These are phyloP conservation scores for Drosophila ohnishii DNA, from an alignment of 1,140 invertebrate genomes.

Conservation along the genomic window DNA sequence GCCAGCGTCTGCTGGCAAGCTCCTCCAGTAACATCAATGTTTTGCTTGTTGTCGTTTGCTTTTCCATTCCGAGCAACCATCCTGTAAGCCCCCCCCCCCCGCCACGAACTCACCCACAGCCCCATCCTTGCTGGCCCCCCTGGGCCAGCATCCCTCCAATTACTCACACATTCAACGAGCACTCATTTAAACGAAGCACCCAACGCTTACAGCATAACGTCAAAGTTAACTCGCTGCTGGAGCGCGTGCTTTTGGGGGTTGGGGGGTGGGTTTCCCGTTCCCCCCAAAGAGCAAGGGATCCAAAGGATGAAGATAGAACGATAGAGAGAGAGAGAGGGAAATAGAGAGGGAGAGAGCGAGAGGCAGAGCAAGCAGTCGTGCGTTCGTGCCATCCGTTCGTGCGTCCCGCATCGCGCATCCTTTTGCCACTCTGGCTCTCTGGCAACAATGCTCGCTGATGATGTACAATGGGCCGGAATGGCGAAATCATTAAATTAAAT, in stretches of 20 bases:
- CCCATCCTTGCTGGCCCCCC: background rate
- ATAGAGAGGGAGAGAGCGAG: background rate
- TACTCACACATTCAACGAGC: constrained; percentile 80
- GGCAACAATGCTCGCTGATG: constrained; percentile 53
- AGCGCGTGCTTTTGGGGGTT: constrained; percentile 48
- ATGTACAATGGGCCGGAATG: constrained; percentile 50
- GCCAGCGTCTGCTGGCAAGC: constrained; percentile 59
- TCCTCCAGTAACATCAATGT: constrained; percentile 62
- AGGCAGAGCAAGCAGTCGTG: constrained; percentile 33
- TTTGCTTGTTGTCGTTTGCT: constrained; percentile 78
- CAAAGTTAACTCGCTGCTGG: constrained; percentile 73
- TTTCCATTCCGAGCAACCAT: constrained; percentile 48
- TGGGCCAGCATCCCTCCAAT: constrained; percentile 67
- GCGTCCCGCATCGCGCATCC: constrained; percentile 60
- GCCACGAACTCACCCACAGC: background rate
- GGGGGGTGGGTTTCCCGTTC: background rate
- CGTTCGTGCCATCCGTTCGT: constrained; percentile 54
- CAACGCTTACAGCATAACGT: constrained; percentile 76
- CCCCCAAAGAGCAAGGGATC: background rate
- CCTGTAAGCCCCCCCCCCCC: background rate
- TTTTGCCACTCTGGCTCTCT: constrained; percentile 40
- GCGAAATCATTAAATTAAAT: constrained; percentile 9
- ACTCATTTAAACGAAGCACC: constrained; percentile 81
- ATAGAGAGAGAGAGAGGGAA: background rate
- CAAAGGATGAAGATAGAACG: constrained; percentile 4